A percentile compares a stretch with the other conserved stretches of the same genome.
phyloP scores from a whole-genome alignment of 2,888 invertebrate species.

The Epirrhoe alternata region DNA sequence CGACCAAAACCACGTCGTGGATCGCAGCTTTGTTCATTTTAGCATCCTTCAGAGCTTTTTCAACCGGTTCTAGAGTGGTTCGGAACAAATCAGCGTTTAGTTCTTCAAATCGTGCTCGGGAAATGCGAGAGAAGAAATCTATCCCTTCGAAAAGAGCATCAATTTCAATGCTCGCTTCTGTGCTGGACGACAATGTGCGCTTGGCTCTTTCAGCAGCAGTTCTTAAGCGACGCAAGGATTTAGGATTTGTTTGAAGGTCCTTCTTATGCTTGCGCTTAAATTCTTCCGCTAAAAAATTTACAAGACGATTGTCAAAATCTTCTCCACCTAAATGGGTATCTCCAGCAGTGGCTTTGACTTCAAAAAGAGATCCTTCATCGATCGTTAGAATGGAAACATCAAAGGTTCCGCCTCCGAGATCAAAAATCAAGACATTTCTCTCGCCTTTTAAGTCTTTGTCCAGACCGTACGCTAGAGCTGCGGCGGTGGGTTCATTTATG shows the following conservation, averaged over 20 bases:
- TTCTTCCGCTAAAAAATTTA: slow-evolving; percentile 88
- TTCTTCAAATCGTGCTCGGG: slow-evolving; percentile 91
- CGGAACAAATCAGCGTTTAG: slow-evolving; percentile 89
- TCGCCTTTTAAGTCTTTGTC: slow-evolving; percentile 87
- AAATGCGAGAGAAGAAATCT: slow-evolving; percentile 88
- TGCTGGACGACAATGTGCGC: slow-evolving; percentile 90
- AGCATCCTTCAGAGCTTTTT: slow-evolving; percentile 90
- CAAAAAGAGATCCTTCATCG: slow-evolving; percentile 90
- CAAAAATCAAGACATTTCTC: slow-evolving; percentile 87
- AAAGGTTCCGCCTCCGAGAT: slow-evolving; percentile 89
- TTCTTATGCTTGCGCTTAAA: slow-evolving; percentile 89
- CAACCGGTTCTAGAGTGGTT: slow-evolving; percentile 89
- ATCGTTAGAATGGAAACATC: slow-evolving; percentile 93
- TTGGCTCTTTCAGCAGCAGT: slow-evolving; percentile 92
- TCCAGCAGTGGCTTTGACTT: slow-evolving; percentile 93
- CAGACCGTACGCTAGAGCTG: slow-evolving; percentile 89
- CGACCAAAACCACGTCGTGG: slow-evolving; percentile 92
- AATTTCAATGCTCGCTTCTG: slow-evolving; percentile 90
- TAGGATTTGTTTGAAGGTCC: slow-evolving; percentile 87
- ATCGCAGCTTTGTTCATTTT: slow-evolving; percentile 90
- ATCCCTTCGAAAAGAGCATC: slow-evolving; percentile 90
- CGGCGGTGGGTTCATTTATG: slow-evolving; percentile 92
- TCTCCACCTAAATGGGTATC: slow-evolving; percentile 95
- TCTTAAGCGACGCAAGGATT: slow-evolving; percentile 88
- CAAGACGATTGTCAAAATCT: slow-evolving; percentile 87